Evolutionary conservation across 1,140 invertebrate species (phyloP), one percentile per base, ranked within the genome.

Genomic region (Linepithema humile): DNA sequence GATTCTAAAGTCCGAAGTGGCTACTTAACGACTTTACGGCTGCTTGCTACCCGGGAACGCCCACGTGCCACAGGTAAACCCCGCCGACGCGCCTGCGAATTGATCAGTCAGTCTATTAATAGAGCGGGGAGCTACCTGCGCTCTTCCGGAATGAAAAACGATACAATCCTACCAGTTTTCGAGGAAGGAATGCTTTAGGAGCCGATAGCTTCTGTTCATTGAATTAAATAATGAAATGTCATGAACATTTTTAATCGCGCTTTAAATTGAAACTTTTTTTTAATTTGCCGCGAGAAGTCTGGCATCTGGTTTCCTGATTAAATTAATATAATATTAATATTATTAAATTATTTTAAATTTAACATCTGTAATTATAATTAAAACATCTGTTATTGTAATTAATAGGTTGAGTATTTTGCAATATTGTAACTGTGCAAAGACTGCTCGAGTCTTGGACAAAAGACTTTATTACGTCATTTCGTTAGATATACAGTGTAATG

Each of bases 1-100:
- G 80, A 88, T 88, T 85, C 70, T 75, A 50, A 85, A 69, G 53
- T 84, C 45, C 82, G 55, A 85, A 82, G 87, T 88, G 87, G 86
- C 86, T 88, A 88, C 70, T 88, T 88, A 88, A 88, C 86, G 83
- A 88, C 83, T 88, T 88, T 88, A 85, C 86, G 77, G 75, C 75
- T 88, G 55, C 70, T 84, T 72, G 70, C 86, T 87, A 85, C 43
- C 48, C 69, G 45, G 86, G 65, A 85, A 88, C 86, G 87, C 86
- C 87, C 86, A 88, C 87, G 83, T 73, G 75, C 62, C 83, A 67
- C 75, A 85, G 86, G 83, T 88, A 80, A 70, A 77, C 23, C 69
- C 29, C 26, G 17, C 69, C 70, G 45, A 70, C 65, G 55, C 55
- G 59, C 23, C 69, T 70, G 86, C 86, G 83, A 88, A 88, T 88